Evolutionary conservation across 1,140 invertebrate genomes (phyloP).

Genomic region (Anastatus disparis): DNA sequence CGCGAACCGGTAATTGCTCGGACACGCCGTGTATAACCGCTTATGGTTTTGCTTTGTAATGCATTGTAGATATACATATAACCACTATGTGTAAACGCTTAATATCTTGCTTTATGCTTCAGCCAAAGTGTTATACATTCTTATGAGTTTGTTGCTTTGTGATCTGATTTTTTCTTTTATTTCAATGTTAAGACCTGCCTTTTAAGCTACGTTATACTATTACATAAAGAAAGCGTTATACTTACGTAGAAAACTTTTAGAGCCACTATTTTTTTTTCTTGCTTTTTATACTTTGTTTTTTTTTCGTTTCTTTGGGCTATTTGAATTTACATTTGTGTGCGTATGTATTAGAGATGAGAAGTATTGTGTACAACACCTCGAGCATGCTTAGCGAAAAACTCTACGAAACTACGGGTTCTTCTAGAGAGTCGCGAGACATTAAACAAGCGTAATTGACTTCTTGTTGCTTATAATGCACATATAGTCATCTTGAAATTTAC

Average conservation of each 20-base stretch:
- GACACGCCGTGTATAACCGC: slow-evolving; percentile 49
- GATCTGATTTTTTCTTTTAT: slow-evolving; percentile 50
- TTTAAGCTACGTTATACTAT: not conserved
- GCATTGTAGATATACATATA: no score
- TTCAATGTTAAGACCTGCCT: slow-evolving; percentile 17
- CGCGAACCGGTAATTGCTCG: slow-evolving; percentile 51
- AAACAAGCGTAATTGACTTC: slow-evolving; percentile 1
- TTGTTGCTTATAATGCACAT: not conserved
- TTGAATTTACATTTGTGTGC: not conserved
- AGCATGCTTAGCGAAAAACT: no score
- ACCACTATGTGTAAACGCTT: no score
- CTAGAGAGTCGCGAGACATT: not conserved
- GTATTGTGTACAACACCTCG: no score
- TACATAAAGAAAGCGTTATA: no score
- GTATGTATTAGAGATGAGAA: not conserved
- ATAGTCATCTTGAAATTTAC: not conserved
- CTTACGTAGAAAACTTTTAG: no score
- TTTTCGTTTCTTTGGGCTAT: not conserved
- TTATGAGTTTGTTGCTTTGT: no score
- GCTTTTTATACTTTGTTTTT: not conserved
- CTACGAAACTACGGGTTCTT: not conserved
- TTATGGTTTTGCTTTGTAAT: no score
- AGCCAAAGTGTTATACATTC: no score
- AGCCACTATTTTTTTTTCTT: no score
- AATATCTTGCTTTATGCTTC: no score